Evolutionary conservation across 2,888 invertebrate species (phyloP), one percentile per base, ranked within the genome.

Genomic region (Ferrisia virgata): DNA sequence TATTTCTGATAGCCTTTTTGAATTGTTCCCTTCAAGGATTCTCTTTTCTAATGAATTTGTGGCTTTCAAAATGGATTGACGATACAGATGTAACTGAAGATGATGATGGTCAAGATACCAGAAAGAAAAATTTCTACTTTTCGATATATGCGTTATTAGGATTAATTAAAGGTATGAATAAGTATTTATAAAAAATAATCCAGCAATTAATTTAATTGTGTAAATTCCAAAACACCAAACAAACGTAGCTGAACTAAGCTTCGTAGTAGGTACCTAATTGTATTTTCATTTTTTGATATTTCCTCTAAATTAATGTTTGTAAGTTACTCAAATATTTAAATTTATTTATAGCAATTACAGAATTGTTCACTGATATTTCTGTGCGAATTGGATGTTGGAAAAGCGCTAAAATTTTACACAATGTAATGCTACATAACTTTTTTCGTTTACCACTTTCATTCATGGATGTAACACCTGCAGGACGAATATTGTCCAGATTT

Each of bases 131-230:
- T 88, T 91, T 94, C 89, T 96, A 96, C 88, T 91, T 97, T 85
- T 95, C 95, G 82, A 94, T 96, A n/a, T 97, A 96, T 89, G 96
- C 95, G 86, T 95, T 93, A 25, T 92, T 97, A 85, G 97, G 96
- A 86, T 89, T 94, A 86, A 95, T 94, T 85, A 96, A 97, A 93
- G 95, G 96, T 96, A 92, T 36, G 53, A n/a, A n/a, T n/a, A n/a
- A n/a, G n/a, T 79, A 78, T 25, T 58, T 76, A 28, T 85, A 43
- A 31, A n/a, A n/a, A n/a, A n/a, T n/a, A n/a, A n/a, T n/a, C n/a
- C n/a, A n/a, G n/a, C n/a, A n/a, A n/a, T n/a, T n/a, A n/a, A n/a
- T n/a, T n/a, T n/a, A n/a, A n/a, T n/a, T n/a, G n/a, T n/a, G n/a
- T n/a, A n/a, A n/a, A n/a, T n/a, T n/a, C n/a, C n/a, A n/a, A n/a